Evolutionary conservation across 2,888 invertebrate genomes (phyloP).

Genomic region (Caenorhabditis sp.): DNA sequence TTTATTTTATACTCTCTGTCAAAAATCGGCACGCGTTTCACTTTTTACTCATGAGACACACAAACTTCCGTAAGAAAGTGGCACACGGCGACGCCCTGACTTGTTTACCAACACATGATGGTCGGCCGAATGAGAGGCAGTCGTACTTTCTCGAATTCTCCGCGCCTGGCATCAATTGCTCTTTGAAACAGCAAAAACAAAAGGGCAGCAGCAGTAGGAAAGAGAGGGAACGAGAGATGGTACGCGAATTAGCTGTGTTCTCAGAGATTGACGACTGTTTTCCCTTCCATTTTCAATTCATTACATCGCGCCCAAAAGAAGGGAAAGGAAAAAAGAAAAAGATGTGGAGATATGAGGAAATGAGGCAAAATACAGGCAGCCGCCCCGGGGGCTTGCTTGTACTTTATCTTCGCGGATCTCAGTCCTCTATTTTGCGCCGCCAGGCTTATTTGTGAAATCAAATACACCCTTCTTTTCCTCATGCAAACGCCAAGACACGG

Average conservation of each 20-base stretch:
- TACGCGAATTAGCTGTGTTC: too few relatives aligned
- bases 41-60: conserved; percentile 22
- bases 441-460: conserved; percentile 17
- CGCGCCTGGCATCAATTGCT: conserved; percentile 2
- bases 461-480: neutral
- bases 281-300: conserved; percentile 18
- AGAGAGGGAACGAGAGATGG: too few relatives aligned
- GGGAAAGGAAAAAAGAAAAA: conserved; percentile 13
- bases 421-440: conserved; percentile 5
- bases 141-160: neutral
- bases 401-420: conserved; percentile 52
- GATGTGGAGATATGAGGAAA: conserved; percentile 44
- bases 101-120: conserved; percentile 27
- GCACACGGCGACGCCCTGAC: conserved; percentile 29
- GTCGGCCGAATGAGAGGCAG: conserved; percentile 21
- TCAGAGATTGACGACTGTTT: too few relatives aligned
- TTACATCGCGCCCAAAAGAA: conserved; percentile 16
- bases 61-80: conserved; percentile 21
- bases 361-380: conserved; percentile 49
- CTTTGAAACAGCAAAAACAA: too few relatives aligned
- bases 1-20: conserved; percentile 5
- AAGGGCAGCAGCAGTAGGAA: too few relatives aligned
- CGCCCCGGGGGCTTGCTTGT: conserved; percentile 19
- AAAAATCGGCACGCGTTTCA: too few relatives aligned
- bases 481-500: neutral